A percentile compares a stretch with the other conserved stretches of the same genome.
These are phyloP conservation scores for Catalaphyllia jardinei DNA, from an alignment of 64 coral and sea anemone species.

Conservation along the genomic window DNA sequence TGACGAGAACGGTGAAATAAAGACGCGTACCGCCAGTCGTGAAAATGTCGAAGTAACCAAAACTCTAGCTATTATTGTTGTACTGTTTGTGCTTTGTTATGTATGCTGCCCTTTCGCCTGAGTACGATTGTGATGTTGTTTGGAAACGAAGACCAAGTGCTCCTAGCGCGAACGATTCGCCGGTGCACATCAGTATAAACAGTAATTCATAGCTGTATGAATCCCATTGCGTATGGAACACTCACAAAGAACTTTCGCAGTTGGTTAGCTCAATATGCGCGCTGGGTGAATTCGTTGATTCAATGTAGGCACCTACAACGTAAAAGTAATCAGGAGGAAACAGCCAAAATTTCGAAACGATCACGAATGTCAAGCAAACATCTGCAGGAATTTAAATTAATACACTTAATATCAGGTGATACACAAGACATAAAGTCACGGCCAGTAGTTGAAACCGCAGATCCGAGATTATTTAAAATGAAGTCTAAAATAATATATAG, in stretches of 20 bases:
- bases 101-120: constrained; percentile 24
- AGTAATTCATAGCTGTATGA: constrained; percentile 48
- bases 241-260: constrained; percentile 28
- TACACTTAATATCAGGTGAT: too few relatives aligned
- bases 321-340: background rate
- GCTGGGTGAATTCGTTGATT: background rate
- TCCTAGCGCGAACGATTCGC: background rate
- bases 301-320: background rate
- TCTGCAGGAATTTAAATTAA: background rate
- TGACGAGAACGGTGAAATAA: constrained; percentile 3
- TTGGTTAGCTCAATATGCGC: too few relatives aligned
- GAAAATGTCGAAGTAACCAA: constrained; percentile 37
- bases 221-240: constrained; percentile 53
- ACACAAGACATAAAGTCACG: too few relatives aligned
- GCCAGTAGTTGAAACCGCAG: too few relatives aligned
- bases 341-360: background rate
- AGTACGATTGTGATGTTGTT: constrained; percentile 27
- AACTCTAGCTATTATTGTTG: constrained; percentile 33
- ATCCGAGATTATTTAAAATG: too few relatives aligned
- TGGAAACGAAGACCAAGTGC: constrained; percentile 9
- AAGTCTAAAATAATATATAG: too few relatives aligned
- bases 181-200: constrained; percentile 11
- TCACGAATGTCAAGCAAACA: background rate
- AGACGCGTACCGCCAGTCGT: background rate
- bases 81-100: constrained; percentile 42